Base-by-base conservation (phyloP, 1,140 invertebrate species). In the Philaenus spumarius region DNA sequence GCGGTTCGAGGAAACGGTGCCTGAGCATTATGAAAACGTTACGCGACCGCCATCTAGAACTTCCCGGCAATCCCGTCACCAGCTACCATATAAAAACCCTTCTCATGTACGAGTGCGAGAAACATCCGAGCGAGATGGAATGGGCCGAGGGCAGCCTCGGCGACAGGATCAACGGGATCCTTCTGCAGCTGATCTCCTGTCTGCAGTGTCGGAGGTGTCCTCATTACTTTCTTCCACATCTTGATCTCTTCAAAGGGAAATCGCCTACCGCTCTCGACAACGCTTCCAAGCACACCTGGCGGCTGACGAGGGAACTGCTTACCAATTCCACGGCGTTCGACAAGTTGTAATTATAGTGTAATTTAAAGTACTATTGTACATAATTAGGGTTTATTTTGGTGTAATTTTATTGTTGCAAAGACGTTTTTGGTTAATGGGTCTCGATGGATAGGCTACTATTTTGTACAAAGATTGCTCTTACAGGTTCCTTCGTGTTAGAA, bases 61-160 rank as follows among this genome's bases (percentile, higher is more conserved):
- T 97, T 35, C 87, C 92, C 0, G 94, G 94, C 0, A 92, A 92
- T 67, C 94, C 95, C 0, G 93, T 98, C 1, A 93, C 89, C 12
- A 84, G 87, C 58, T 97, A 97, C 72, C 92, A 97, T 75, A 85
- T 98, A 80, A 98, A 97, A 74, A 97, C 93, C 1, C 73, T 98
- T 14, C 75, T 98, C 4, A 72, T 99, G 53, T 97, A 96, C 77
- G 96, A 98, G 74, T 98, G 96, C 72, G 96, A 98, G 76, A 99
- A 99, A 72, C 96, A 99, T 74, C 93, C 93, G 0, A 75, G 89
- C 11, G 95, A 98, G 68, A 77, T 85, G 39, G 95, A 98, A 71
- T 98, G 96, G 96, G 93, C 97, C 70, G 95, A 98, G 68, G 80
- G 82, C 0, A 92, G 88, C 62, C 79, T 98, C 39, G 93, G 90